Evolutionary conservation across 1,140 invertebrate genomes (phyloP).

Genomic region (Lamellibrachia luymesi): DNA sequence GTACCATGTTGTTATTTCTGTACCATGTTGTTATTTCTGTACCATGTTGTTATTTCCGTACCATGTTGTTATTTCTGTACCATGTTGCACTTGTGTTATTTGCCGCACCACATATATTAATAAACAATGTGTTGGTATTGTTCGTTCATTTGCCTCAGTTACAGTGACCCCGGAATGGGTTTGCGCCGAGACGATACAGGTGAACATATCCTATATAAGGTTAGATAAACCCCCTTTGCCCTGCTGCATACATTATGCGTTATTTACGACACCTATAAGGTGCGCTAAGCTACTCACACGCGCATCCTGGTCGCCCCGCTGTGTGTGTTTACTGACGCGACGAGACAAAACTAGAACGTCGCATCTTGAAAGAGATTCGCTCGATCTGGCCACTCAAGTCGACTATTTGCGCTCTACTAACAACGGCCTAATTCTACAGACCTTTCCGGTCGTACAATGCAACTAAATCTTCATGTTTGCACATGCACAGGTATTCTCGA

Average conservation of each 20-base stretch:
- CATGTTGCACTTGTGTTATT: background rate
- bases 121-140: no score
- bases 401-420: background rate
- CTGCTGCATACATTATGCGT: background rate
- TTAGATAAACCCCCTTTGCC: background rate
- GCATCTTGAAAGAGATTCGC: background rate
- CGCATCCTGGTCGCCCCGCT: background rate
- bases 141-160: no score
- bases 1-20: no score
- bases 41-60: no score
- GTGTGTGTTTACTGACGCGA: background rate
- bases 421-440: no score
- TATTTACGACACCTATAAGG: background rate
- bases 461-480: no score
- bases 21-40: no score
- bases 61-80: background rate
- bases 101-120: background rate
- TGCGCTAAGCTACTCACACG: background rate
- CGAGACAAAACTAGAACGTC: background rate
- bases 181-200: no score
- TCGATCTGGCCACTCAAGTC: background rate
- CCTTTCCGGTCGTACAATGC: no score
- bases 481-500: background rate
- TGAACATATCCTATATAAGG: background rate
- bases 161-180: no score